phyloP scores from a whole-genome alignment of 2,888 invertebrate genomes.

The Xestia ashworthii region DNA sequence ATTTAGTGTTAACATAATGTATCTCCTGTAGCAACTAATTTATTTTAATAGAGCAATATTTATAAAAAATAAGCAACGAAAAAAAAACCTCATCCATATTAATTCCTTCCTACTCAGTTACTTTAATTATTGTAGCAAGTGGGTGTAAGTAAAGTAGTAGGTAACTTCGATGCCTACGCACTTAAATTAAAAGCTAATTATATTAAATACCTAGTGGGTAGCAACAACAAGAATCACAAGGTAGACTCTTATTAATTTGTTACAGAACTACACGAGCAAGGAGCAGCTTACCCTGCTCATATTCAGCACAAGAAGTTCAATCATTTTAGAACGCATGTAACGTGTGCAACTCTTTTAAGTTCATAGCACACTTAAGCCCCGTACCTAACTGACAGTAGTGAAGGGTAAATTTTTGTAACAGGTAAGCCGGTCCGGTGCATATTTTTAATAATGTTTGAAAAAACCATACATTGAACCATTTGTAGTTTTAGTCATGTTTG shows the following conservation, averaged over 20 bases:
- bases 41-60: not conserved
- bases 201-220: not conserved
- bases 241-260: not conserved
- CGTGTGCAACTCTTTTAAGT: not conserved
- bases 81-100: constrained; percentile 24
- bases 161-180: constrained; percentile 3
- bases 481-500: too few relatives aligned
- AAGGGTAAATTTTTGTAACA: too few relatives aligned
- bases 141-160: not conserved
- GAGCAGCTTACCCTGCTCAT: not conserved
- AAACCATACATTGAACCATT: too few relatives aligned
- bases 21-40: not conserved
- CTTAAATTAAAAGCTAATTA: constrained; percentile 7
- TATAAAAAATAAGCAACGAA: not conserved
- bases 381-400: too few relatives aligned
- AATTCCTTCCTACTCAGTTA: constrained; percentile 6
- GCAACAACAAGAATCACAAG: not conserved
- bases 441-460: too few relatives aligned
- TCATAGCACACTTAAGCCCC: not conserved
- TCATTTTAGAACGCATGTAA: not conserved
- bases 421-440: too few relatives aligned
- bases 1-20: not conserved
- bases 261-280: not conserved
- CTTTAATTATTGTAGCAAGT: constrained; percentile 12
- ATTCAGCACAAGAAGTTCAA: not conserved